Conservation (phyloP, 2,888 invertebrate genomes). For the Troglohyphantes excavatus region DNA sequence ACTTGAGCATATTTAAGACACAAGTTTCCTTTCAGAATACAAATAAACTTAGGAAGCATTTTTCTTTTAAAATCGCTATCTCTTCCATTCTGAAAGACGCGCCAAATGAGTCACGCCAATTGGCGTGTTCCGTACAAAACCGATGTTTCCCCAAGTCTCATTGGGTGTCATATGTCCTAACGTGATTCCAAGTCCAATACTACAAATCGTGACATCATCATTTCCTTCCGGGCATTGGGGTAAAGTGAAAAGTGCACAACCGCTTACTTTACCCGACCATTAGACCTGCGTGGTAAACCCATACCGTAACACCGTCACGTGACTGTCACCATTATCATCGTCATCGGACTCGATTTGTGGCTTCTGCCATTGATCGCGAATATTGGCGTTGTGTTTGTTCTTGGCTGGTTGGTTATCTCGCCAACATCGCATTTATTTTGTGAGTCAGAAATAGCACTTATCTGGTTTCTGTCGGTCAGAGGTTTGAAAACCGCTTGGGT, state of each 20-base stretch:
- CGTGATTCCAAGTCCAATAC: no score
- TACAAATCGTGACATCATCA: background rate
- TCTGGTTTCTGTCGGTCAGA: background rate
- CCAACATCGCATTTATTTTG: background rate
- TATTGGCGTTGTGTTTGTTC: background rate
- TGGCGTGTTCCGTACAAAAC: no score
- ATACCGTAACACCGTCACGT: background rate
- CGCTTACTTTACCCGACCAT: background rate
- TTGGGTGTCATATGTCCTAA: no score
- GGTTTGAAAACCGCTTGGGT: no score
- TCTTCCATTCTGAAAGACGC: no score
- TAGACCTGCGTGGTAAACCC: background rate
- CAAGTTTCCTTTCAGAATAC: no score
- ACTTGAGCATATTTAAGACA: no score
- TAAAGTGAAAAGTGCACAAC: background rate
- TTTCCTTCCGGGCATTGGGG: background rate
- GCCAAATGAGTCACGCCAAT: no score
- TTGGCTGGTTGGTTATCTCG: background rate
- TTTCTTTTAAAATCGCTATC: no score
- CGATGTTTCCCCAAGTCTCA: no score
- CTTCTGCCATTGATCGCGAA: background rate
- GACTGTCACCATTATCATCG: background rate
- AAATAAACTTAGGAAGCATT: no score
- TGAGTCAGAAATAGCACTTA: constrained; percentile 1
- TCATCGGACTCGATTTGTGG: background rate